Evolutionary conservation across 2,888 invertebrate genomes (phyloP), one percentile per base, ranked within the genome.

Genomic region (Apotomis capreana): DNA sequence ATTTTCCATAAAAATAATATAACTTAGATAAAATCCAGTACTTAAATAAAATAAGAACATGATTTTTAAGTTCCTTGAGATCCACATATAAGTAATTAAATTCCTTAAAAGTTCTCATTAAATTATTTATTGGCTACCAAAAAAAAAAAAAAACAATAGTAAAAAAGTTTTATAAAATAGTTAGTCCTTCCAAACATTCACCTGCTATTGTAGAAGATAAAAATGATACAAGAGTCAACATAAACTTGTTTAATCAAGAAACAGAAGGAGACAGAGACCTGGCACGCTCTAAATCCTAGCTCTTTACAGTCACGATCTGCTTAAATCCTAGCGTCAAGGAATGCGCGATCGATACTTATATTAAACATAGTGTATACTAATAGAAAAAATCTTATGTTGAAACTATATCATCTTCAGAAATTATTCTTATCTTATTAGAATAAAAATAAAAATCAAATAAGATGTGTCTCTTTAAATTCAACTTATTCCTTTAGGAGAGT

Each of bases 191-290:
- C 40, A 6, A 40, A 40, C 26, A 26, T 9, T 26, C 37, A 52
- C 52, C 37, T 63, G 37, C 37, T 40, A 52, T 52, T 37, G 9
- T 52, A 64, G 12, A 64, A 44, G 40, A 55, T 40, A 10, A 12
- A 64, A 58, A 54, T 44, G 44, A 59, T 58, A 67, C 60, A 12
- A 69, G n/a, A 51, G 15, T 54, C 63, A 82, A 83, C 83, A 80
- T 85, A 84, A 89, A 87, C 85, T 87, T 87, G 87, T 87, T 86
- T 81, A 81, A 83, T 80, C 84, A 80, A 79, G 81, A 79, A 79
- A 84, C 81, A 78, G 79, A 76, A 81, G 79, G 77, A 81, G 78
- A 84, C 82, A 81, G 84, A 84, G 87, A 87, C 85, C 87, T 85
- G 83, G 84, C 85, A 82, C 80, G 87, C 82, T 87, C 84, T 79